Evolutionary conservation across 2,797 vertebrate genomes (phyloP), one percentile per base, ranked within the genome.

Genomic region (Parotocinclus haroldoi): DNA sequence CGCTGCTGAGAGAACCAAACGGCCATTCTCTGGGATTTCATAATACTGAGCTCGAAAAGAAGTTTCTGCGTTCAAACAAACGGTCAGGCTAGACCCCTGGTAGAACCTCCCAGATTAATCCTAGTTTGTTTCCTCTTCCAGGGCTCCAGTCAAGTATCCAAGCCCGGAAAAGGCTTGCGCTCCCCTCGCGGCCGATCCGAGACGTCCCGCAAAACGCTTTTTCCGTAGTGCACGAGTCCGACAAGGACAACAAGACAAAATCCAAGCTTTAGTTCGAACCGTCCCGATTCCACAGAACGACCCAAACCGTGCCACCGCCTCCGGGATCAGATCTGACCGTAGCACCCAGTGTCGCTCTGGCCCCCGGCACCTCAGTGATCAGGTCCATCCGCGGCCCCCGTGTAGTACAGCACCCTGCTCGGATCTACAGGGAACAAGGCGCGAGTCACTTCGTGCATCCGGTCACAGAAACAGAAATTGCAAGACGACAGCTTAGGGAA

Each of bases 361-460:
- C 19, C 63, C 70, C 52, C 66, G 62, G 66, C 73, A 67, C 58
- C 61, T 82, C 76, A 82, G 55, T 80, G 77, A 69, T 78, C 76
- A 63, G 77, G 74, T 72, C 74, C 66, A 37, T 78, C 79, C 79
- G 67, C 56, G 63, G 63, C 58, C 66, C 78, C 76, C n/a, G 64
- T 69, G 45, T 79, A 82, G 18, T 71, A 72, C 10, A 67, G 56
- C 57, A 80, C 68, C 60, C 70, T 76, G 72, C 79, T 78, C 76
- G 80, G 77, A 78, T 82, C 80, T 82, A 55, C 1, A 13, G 16
- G 14, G 36, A 51, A 19, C 19, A 10, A 46, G 45, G 0, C 13
- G 10, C n/a, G 48, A 44, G 12, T n/a, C n/a, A n/a, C n/a, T n/a
- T n/a, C n/a, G n/a, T n/a, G n/a, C n/a, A n/a, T n/a, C n/a, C n/a